Base-by-base conservation (phyloP, 2,797 vertebrate genomes). In the Eremophila alpestris region DNA sequence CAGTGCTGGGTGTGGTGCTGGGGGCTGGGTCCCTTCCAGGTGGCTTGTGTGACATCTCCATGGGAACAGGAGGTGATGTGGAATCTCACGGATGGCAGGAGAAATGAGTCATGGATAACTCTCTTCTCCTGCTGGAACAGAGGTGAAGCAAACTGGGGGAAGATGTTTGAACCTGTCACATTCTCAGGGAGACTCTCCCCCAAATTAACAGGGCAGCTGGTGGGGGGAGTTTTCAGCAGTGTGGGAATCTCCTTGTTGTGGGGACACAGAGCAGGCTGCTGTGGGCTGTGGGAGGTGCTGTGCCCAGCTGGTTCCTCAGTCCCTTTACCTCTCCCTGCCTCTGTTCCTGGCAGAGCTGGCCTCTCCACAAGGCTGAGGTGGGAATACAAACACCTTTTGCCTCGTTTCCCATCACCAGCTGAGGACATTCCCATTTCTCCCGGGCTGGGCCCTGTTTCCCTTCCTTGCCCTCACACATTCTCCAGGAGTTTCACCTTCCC, bases 151-250 rank as follows among this genome's bases (percentile, higher is more conserved):
- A 15, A 48, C 3, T 40, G 79, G 11, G 56, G 58, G 65, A 71
- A 81, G 80, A 51, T 5, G 5, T 63, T 92, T 63, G 13, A 71
- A 54, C 7, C 4, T 7, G 12, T 19, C 45, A 10, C 22, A 19
- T 40, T 83, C 60, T 73, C 69, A 40, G 76, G 91, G 71, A 78
- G 51, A 34, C 24, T 52, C 43, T 38, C 27, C 40, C 27, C 34
- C 1, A 2, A 2, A 26, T 14, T 0, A 9, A 13, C 0, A 1
- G 32, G 24, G 8, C 15, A 24, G 56, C 24, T 3, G 2, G 1
- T 0, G 36, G 40, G 1, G 9, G 38, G 27, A 5, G 27, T 65
- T 56, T 43, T 34, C 55, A 48, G 43, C 65, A 2, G 1, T 2
- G 1, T 54, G 75, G 60, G 26, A 65, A 49, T 34, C 58, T 46